phyloP scores from a whole-genome alignment of 2,113 vertebrate species.

The Pluvianellus socialis region DNA sequence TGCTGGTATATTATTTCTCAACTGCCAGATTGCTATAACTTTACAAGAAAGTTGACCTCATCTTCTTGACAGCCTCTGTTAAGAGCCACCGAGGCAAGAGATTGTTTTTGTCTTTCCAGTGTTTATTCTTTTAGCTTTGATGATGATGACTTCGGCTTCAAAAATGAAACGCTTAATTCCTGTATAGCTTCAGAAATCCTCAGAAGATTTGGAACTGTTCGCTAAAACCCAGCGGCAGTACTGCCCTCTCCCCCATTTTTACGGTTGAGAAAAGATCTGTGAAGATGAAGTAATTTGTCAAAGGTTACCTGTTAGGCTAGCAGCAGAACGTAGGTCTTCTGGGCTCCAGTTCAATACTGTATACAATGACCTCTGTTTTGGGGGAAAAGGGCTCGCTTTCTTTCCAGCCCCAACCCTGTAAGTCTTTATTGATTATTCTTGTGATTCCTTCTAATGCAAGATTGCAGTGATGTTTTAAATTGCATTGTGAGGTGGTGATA shows the following conservation, averaged over 20 bases:
- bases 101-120: background rate
- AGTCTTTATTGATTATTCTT: background rate
- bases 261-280: background rate
- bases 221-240: background rate
- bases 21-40: slow-evolving; percentile 9
- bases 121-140: background rate
- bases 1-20: background rate
- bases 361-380: background rate
- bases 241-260: background rate
- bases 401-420: background rate
- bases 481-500: background rate
- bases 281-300: background rate
- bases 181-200: background rate
- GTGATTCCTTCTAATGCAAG: background rate
- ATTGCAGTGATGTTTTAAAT: background rate
- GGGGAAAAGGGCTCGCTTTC: background rate
- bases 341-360: background rate
- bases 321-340: background rate
- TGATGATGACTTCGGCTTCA: background rate
- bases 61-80: slow-evolving; percentile 6
- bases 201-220: background rate
- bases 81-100: background rate
- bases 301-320: background rate
- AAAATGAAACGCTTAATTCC: background rate
- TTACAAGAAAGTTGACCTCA: background rate